phyloP scores from a whole-genome alignment of 2,113 vertebrate species.

The Brachyistius frenatus region DNA sequence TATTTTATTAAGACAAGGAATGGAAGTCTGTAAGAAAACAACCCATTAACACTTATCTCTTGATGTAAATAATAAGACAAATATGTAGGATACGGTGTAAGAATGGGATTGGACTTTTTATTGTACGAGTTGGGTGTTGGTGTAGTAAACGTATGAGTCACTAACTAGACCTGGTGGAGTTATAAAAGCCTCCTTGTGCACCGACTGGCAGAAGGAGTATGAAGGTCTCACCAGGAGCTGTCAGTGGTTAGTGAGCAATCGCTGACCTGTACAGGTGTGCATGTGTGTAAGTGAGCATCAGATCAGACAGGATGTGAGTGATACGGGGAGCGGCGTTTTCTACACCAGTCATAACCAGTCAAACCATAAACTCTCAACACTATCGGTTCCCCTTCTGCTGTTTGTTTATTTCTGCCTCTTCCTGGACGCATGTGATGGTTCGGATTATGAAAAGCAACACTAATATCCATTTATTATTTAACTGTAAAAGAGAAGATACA shows the following conservation, averaged over 20 bases:
- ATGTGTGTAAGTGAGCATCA: slow-evolving; percentile 14
- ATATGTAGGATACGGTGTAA: background rate
- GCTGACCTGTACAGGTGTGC: slow-evolving; percentile 50
- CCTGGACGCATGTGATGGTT: slow-evolving; percentile 7
- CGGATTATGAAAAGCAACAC: background rate
- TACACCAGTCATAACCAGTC: background rate
- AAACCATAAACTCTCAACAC: background rate
- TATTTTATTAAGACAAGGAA: too few species aligned
- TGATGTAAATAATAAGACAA: too few species aligned
- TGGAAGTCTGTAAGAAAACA: too few species aligned
- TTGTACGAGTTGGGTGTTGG: slow-evolving; percentile 18
- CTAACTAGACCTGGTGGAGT: slow-evolving; percentile 4
- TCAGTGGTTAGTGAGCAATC: slow-evolving; percentile 54
- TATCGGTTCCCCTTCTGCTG: background rate
- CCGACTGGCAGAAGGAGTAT: slow-evolving; percentile 7
- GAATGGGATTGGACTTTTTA: background rate
- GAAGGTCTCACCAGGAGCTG: slow-evolving; percentile 6
- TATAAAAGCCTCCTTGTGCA: slow-evolving; percentile 30
- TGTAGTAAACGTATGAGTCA: slow-evolving; percentile 38
- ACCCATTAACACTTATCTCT: too few species aligned
- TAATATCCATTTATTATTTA: background rate
- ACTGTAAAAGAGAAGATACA: background rate
- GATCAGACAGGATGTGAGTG: slow-evolving; percentile 67
- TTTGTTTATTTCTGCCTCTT: background rate
- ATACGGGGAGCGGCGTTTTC: slow-evolving; percentile 53